Evolutionary conservation across 2,888 invertebrate genomes (phyloP), one percentile per base, ranked within the genome.

Genomic region (Temnothorax ravouxi): DNA sequence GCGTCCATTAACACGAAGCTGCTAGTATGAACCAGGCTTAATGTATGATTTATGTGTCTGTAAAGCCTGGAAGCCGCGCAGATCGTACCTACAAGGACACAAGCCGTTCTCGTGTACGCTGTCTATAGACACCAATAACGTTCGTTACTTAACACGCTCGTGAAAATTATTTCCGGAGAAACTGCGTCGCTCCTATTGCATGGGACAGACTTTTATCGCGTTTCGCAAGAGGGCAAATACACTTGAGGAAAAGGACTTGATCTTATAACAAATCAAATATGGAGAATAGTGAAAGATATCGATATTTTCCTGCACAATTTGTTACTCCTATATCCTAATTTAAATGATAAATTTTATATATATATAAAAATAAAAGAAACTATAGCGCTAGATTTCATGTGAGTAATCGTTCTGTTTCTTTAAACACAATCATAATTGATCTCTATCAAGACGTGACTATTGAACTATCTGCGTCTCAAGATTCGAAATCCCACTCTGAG

Each of bases 1-100:
- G 88, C 84, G 84, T 90, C 90, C 85, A 89, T 86, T 89, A 87
- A 87, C 89, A 85, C 84, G 85, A 74, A 41, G 74, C 85, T 81
- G 81, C 72, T 67, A 61, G 66, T 83, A 67, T 62, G 86, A 88
- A 77, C 64, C 87, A 67, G 84, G 91, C 87, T 91, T 91, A 91
- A 91, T 91, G 89, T 90, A 89, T 91, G 91, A 91, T 91, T 91
- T 91, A 91, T 87, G 88, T 76, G 75, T 71, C 62, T 77, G 86
- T 85, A 89, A 91, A 89, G 89, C 87, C 76, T 77, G 71, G 56
- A 66, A 87, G 84, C 83, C 84, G 54, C 84, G 54, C 89, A 89
- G 77, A 90, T 89, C 85, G 75, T 54, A 74, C 75, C 75, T 87
- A 88, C 83, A 67, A 59, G 52, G 67, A 66, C 83, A 61, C 59